Percentiles rank a stretch among this genome's conserved stretches.
Evolutionary conservation across 2,113 vertebrate species (phyloP).

Genomic region (Polypterus senegalus): DNA sequence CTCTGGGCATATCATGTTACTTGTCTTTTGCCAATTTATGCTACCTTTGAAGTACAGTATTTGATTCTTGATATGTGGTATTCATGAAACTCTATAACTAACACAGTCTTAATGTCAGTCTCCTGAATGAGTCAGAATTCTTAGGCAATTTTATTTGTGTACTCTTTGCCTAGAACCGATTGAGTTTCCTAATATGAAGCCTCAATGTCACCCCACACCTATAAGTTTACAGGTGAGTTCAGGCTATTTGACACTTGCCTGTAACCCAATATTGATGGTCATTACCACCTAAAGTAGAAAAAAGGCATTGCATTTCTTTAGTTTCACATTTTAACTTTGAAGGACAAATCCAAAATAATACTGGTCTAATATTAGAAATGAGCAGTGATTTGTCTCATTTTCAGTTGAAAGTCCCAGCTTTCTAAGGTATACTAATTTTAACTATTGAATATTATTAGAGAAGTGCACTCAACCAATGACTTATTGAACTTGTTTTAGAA

Average conservation of each 20-base stretch:
- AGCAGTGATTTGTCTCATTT: too few species aligned
- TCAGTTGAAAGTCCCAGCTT: too few species aligned
- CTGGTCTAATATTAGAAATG: not conserved
- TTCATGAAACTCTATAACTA: not conserved
- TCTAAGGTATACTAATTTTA: too few species aligned
- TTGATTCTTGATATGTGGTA: constrained; percentile 2
- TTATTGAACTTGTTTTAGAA: too few species aligned
- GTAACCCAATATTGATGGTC: constrained; percentile 32
- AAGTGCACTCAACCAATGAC: too few species aligned
- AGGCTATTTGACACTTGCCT: constrained; percentile 32
- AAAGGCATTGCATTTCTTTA: constrained; percentile 7
- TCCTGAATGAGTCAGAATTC: not conserved
- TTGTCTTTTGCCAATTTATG: too few species aligned
- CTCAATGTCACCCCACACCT: constrained; percentile 23
- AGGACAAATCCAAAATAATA: not conserved
- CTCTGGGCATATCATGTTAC: too few species aligned
- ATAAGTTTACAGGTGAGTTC: constrained; percentile 33
- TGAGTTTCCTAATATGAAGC: constrained; percentile 21
- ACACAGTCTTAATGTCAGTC: not conserved
- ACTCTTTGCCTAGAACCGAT: constrained; percentile 15
- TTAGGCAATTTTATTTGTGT: constrained; percentile 1
- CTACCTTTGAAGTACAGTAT: too few species aligned
- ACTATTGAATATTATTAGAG: too few species aligned
- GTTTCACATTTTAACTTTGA: constrained; percentile 17
- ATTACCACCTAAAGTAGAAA: constrained; percentile 3